These are phyloP conservation scores for Pleuronectes platessa DNA, from an alignment of 2,113 vertebrate species.

Conservation along the genomic window DNA sequence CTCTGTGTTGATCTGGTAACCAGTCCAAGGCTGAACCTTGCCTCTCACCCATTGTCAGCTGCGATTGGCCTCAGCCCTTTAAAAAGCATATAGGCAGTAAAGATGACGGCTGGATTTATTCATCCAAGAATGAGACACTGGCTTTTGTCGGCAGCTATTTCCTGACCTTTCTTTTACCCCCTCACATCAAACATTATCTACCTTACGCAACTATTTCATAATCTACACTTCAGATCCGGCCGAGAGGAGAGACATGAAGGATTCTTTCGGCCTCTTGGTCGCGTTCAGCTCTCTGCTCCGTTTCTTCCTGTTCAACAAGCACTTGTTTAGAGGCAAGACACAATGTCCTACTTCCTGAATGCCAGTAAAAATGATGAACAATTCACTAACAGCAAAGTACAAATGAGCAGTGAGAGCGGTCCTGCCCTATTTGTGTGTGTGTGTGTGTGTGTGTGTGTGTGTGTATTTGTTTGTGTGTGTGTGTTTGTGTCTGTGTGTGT, in stretches of 20 bases:
- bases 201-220: conserved; percentile 2
- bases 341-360: conserved; percentile 15
- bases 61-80: no score
- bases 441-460: no score
- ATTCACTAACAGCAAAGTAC: conserved; percentile 27
- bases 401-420: conserved; percentile 45
- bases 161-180: neutral
- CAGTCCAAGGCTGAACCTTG: no score
- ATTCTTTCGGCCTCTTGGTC: neutral
- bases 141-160: neutral
- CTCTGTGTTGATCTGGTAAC: no score
- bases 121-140: neutral
- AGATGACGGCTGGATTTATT: neutral
- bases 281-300: conserved; percentile 4
- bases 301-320: conserved; percentile 10
- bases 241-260: conserved; percentile 3
- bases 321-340: conserved; percentile 22
- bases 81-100: no score
- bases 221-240: conserved; percentile 1
- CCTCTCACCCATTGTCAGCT: no score
- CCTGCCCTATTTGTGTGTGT: conserved; percentile 13
- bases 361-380: conserved; percentile 40
- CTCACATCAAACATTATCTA: neutral
- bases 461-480: no score
- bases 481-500: no score